These are phyloP conservation scores for Parazoanthus darwini DNA, from an alignment of 92 coral and sea anemone species.

Conservation along the genomic window DNA sequence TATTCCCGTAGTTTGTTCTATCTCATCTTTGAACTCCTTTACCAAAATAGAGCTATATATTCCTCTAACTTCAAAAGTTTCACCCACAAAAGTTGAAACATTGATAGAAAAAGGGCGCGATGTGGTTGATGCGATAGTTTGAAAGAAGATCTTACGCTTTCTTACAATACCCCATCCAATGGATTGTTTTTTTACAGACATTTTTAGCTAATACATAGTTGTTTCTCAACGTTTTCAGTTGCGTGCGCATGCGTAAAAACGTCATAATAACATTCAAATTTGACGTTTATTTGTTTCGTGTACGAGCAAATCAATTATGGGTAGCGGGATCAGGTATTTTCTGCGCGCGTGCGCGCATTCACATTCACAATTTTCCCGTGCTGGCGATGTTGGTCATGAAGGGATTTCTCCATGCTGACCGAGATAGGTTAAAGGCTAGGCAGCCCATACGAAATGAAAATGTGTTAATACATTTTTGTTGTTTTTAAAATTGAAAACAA, in stretches of 20 bases:
- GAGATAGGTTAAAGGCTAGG: too few relatives aligned
- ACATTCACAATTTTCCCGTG: too few relatives aligned
- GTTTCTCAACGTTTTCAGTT: neutral
- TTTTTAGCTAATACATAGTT: neutral
- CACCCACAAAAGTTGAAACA: conserved; percentile 20
- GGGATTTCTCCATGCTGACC: too few relatives aligned
- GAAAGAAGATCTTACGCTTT: conserved; percentile 1
- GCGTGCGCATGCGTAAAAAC: neutral
- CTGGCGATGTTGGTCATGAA: too few relatives aligned
- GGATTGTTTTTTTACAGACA: neutral
- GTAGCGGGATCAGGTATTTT: too few relatives aligned
- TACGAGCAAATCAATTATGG: too few relatives aligned
- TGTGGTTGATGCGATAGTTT: neutral
- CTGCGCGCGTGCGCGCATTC: too few relatives aligned
- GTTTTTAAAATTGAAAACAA: too few relatives aligned
- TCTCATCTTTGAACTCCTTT: conserved; percentile 21
- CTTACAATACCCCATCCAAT: neutral
- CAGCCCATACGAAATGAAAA: too few relatives aligned
- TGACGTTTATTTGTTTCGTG: too few relatives aligned
- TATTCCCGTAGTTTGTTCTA: conserved; percentile 30
- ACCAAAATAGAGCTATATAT: neutral
- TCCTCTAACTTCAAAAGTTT: conserved; percentile 16
- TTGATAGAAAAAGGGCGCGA: conserved; percentile 14
- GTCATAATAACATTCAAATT: neutral
- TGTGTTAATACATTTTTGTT: too few relatives aligned